phyloP scores from a whole-genome alignment of 2,797 vertebrate genomes.

The Acipenser ruthenus region DNA sequence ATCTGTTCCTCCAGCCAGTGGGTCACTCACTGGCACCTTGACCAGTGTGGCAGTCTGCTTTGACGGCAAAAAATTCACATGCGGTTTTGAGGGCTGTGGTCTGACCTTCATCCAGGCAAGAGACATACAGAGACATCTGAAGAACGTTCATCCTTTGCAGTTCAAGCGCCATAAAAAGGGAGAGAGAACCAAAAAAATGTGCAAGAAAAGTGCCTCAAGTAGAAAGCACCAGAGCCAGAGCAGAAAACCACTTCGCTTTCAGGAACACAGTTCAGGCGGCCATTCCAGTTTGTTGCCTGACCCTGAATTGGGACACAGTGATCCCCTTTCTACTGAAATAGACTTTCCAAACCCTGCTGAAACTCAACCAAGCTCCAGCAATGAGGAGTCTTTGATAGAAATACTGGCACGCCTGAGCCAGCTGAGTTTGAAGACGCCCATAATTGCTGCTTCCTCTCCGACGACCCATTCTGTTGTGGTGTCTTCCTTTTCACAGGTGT shows the following conservation, averaged over 20 bases:
- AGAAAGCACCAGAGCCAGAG: not conserved
- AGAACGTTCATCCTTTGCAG: constrained; percentile 74
- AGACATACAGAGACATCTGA: constrained; percentile 80
- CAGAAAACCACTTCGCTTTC: constrained; percentile 21
- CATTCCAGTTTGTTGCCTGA: constrained; percentile 25
- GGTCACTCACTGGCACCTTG: constrained; percentile 43
- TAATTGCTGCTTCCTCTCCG: constrained; percentile 26
- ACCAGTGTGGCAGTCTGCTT: constrained; percentile 76
- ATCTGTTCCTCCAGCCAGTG: constrained; percentile 15
- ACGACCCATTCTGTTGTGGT: constrained; percentile 48
- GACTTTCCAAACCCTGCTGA: constrained; percentile 22
- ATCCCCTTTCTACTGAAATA: constrained; percentile 6
- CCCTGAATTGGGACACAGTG: constrained; percentile 31
- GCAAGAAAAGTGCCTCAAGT: constrained; percentile 42
- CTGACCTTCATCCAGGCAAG: constrained; percentile 75
- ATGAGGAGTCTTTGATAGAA: constrained; percentile 69
- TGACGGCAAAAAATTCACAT: constrained; percentile 79
- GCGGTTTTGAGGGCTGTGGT: constrained; percentile 82
- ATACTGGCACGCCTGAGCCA: constrained; percentile 77
- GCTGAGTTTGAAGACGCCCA: constrained; percentile 72
- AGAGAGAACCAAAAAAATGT: constrained; percentile 34
- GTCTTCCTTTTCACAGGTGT: constrained; percentile 40
- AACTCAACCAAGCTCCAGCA: constrained; percentile 30
- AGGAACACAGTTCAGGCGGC: constrained; percentile 45
- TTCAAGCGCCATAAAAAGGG: constrained; percentile 70